Conservation (phyloP, 2,797 vertebrate species). For the Xiphophorus birchmanni region DNA sequence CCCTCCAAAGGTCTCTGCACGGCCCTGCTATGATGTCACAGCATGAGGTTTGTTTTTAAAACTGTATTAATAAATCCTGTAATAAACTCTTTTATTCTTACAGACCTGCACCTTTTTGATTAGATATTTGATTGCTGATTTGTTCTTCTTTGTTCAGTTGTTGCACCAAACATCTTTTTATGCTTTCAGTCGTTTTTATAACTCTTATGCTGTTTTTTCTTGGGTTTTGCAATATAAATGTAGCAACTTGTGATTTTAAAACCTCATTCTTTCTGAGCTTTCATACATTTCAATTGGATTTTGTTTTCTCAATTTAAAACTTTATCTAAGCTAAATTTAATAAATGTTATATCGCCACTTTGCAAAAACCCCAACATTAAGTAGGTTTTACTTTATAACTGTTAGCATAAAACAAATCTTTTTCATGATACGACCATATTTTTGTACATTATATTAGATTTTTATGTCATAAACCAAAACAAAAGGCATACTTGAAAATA, state of each 20-base stretch:
- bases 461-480: not conserved
- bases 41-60: not conserved
- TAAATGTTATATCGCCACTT: not conserved
- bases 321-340: not conserved
- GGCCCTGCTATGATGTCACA: not conserved
- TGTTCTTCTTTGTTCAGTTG: not conserved
- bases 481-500: not conserved
- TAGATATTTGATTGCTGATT: not conserved
- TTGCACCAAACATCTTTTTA: not conserved
- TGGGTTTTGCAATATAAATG: not conserved
- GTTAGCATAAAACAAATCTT: not conserved
- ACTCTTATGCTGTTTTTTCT: not conserved
- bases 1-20: too few species aligned
- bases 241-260: not conserved
- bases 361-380: not conserved
- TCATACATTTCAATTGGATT: not conserved
- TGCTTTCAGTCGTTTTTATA: not conserved
- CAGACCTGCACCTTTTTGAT: not conserved
- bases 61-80: not conserved
- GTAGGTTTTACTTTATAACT: not conserved
- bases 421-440: not conserved
- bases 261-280: not conserved
- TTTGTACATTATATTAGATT: not conserved
- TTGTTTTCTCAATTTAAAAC: not conserved
- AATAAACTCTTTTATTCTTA: not conserved